Evolutionary conservation across 2,113 vertebrate species (phyloP), one percentile per base, ranked within the genome.

Genomic region (Anser brachyrhynchus): DNA sequence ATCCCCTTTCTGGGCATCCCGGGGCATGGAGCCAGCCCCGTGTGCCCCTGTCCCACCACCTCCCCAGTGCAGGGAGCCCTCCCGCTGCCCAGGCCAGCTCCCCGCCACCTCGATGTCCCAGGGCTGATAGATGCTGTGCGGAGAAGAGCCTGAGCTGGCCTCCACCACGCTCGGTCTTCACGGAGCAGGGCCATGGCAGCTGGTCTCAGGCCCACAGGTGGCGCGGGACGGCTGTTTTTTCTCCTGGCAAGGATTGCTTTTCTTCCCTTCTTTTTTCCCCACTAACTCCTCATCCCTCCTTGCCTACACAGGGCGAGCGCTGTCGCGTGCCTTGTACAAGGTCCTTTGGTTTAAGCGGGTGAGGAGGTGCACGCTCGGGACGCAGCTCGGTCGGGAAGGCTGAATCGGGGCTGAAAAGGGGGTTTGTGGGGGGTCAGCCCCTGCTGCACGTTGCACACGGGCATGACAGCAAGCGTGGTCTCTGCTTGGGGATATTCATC

Each of bases 121-220:
- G 65, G 20, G 12, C 26, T 49, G 31, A 1, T 9, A 35, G 37
- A 84, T 51, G 31, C 65, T 67, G 41, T 1, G 0, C 9, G 57
- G 49, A 73, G 54, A 57, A 35, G n/a, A 41, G 28, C 23, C 37
- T 23, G 13, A 70, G 22, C 13, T 23, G 33, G 18, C n/a, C 54
- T 69, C 72, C 28, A 19, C 17, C 39, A 1, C 0, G 0, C 54
- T 66, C 1, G 0, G 3, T 21, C 67, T n/a, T 4, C 44, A 39
- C 17, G 0, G 0, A 57, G 20, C 33, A 21, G 16, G 11, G n/a
- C 39, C 0, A 1, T 0, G 2, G 19, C 2, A 2, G 10, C 33
- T 49, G 39, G 11, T 61, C 41, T 82, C 26, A 70, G 61, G 41
- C 16, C 9, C 23, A 8, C 22, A 28, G 17, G 10, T 64, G n/a